A percentile compares a stretch with the other conserved stretches of the same genome.
These are phyloP conservation scores for Saxicola maurus DNA, from an alignment of 2,797 vertebrate species.

Conservation along the genomic window DNA sequence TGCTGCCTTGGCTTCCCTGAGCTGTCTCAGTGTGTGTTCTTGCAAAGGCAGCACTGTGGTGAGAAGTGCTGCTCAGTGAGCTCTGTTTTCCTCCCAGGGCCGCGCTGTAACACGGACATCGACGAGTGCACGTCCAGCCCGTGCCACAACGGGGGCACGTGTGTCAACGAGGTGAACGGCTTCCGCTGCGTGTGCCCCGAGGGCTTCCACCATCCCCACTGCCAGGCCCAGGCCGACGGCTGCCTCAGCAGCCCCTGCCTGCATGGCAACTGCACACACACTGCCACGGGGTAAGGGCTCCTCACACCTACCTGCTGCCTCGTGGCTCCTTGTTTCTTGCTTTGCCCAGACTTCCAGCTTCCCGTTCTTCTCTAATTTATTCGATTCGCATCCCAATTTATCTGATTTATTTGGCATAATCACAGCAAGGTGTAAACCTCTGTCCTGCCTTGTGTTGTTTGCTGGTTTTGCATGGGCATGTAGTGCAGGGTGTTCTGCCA, in stretches of 20 bases:
- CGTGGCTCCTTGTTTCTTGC: accelerated
- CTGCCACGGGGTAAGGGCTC: slow-evolving; percentile 76
- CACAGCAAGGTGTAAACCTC: background rate
- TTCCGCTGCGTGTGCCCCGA: slow-evolving; percentile 85
- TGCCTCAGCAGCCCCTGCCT: slow-evolving; percentile 83
- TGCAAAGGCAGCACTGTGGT: background rate
- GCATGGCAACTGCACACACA: slow-evolving; percentile 83
- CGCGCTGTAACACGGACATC: slow-evolving; percentile 82
- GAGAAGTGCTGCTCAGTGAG: background rate
- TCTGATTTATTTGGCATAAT: background rate
- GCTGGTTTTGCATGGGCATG: background rate
- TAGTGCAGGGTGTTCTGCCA: background rate
- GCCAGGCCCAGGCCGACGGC: slow-evolving; percentile 84
- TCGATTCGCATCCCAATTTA: background rate
- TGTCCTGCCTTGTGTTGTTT: background rate
- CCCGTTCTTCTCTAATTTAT: background rate
- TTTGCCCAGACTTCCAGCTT: background rate
- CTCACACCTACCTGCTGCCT: background rate
- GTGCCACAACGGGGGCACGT: slow-evolving; percentile 88
- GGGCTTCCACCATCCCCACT: slow-evolving; percentile 83
- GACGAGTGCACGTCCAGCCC: slow-evolving; percentile 88
- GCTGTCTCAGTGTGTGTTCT: background rate
- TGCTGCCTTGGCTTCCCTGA: background rate
- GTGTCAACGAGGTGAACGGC: slow-evolving; percentile 81
- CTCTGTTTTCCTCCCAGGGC: slow-evolving; percentile 60